These are phyloP conservation scores for Oxyteleia sp. DNA, from an alignment of 2,888 invertebrate species.

Conservation along the genomic window DNA sequence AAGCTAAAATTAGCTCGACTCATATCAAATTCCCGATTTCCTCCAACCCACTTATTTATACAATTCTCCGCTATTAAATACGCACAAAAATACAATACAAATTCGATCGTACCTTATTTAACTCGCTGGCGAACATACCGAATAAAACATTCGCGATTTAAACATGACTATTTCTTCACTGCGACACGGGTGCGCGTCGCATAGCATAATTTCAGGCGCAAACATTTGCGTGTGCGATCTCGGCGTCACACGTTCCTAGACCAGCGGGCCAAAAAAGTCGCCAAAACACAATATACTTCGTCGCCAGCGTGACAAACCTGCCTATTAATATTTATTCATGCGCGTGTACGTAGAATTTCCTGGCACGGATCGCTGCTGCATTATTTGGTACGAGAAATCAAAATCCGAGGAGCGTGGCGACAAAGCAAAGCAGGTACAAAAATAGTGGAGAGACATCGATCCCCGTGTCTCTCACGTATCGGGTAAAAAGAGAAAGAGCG, in stretches of 20 bases:
- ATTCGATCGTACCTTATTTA: too few relatives aligned
- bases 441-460: conserved; percentile 41
- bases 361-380: background rate
- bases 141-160: too few relatives aligned
- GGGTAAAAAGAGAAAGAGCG: conserved; percentile 1
- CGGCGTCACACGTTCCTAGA: background rate
- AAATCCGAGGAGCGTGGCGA: conserved; percentile 32
- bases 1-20: too few relatives aligned
- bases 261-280: background rate
- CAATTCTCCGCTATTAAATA: too few relatives aligned
- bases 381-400: conserved; percentile 24
- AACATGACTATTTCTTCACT: too few relatives aligned
- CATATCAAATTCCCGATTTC: too few relatives aligned
- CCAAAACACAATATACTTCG: conserved; percentile 14
- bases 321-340: conserved; percentile 38
- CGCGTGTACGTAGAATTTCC: conserved; percentile 4
- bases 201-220: background rate
- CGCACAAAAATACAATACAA: too few relatives aligned
- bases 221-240: background rate
- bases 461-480: conserved; percentile 21
- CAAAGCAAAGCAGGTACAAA: conserved; percentile 46
- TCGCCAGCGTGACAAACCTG: background rate
- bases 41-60: too few relatives aligned
- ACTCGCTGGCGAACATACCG: too few relatives aligned
- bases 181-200: too few relatives aligned